Percentiles rank a stretch among this genome's conserved stretches.
These are phyloP conservation scores for Drosophila colorata DNA, from an alignment of 2,888 invertebrate genomes.

Conservation along the genomic window DNA sequence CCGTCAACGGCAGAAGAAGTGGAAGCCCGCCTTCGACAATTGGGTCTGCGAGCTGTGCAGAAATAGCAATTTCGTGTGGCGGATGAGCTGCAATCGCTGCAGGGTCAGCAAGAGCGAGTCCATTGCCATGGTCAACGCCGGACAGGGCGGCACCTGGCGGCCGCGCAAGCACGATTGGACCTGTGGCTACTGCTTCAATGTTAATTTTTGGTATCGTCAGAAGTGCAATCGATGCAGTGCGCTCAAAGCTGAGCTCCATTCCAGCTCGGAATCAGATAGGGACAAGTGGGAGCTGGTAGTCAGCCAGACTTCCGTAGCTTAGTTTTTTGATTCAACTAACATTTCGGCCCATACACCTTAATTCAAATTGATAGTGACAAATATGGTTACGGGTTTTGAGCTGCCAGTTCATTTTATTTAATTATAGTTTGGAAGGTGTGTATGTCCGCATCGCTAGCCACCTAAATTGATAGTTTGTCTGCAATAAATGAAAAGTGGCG, in stretches of 20 bases:
- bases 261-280: conserved; percentile 40
- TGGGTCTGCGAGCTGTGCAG: conserved; percentile 61
- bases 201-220: conserved; percentile 66
- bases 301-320: conserved; percentile 32
- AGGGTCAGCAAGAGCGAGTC: conserved; percentile 38
- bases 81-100: conserved; percentile 64
- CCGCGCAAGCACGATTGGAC: conserved; percentile 54
- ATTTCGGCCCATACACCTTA: background rate
- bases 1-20: conserved; percentile 50
- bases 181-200: conserved; percentile 56
- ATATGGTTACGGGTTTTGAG: conserved; percentile 1
- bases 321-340: conserved; percentile 1
- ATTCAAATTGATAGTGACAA: conserved; percentile 40
- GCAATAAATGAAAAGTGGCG: conserved; percentile 41
- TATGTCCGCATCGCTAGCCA: conserved; percentile 1
- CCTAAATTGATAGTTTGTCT: conserved; percentile 14
- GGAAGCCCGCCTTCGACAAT: conserved; percentile 70
- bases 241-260: conserved; percentile 32
- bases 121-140: background rate
- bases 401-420: conserved; percentile 4
- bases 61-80: conserved; percentile 74
- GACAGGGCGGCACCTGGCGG: conserved; percentile 18
- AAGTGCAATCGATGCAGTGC: conserved; percentile 66
- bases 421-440: background rate
- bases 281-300: conserved; percentile 60